A percentile compares a stretch with the other conserved stretches of the same genome.
Conservation (phyloP, 1,140 invertebrate species). For the Panulirus ornatus region DNA sequence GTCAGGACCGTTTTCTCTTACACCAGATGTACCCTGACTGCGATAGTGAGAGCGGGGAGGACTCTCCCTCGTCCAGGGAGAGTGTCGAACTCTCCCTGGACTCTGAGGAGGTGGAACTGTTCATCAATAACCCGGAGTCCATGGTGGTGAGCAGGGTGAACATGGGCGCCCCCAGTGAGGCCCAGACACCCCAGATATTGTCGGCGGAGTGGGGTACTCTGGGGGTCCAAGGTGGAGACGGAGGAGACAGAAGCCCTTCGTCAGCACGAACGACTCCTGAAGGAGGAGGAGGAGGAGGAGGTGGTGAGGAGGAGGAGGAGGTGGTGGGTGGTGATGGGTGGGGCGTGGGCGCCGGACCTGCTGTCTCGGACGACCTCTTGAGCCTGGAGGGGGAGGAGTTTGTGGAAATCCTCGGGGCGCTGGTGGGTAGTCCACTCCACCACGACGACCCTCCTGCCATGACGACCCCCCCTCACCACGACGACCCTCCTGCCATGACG, state of each 20-base stretch:
- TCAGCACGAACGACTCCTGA: no score
- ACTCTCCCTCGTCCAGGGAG: neutral
- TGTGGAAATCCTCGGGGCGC: conserved; percentile 19
- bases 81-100: neutral
- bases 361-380: conserved; percentile 17
- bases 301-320: no score
- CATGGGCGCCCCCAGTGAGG: neutral
- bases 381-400: conserved; percentile 48
- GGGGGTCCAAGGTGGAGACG: no score
- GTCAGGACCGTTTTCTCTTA: conserved; percentile 11
- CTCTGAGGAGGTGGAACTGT: conserved; percentile 54
- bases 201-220: no score
- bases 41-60: conserved; percentile 47
- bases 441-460: neutral
- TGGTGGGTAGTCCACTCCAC: neutral
- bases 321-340: no score
- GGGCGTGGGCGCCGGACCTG: conserved; percentile 22
- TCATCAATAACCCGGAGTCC: conserved; percentile 54
- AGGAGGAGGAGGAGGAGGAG: no score
- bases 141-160: conserved; percentile 35
- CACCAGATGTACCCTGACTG: conserved; percentile 64
- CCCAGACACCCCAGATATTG: neutral
- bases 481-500: neutral
- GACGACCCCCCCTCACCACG: neutral
- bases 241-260: no score